A percentile compares a stretch with the other conserved stretches of the same genome.
These are phyloP conservation scores for Heterotilapia buettikoferi DNA, from an alignment of 2,113 vertebrate species.

Conservation along the genomic window DNA sequence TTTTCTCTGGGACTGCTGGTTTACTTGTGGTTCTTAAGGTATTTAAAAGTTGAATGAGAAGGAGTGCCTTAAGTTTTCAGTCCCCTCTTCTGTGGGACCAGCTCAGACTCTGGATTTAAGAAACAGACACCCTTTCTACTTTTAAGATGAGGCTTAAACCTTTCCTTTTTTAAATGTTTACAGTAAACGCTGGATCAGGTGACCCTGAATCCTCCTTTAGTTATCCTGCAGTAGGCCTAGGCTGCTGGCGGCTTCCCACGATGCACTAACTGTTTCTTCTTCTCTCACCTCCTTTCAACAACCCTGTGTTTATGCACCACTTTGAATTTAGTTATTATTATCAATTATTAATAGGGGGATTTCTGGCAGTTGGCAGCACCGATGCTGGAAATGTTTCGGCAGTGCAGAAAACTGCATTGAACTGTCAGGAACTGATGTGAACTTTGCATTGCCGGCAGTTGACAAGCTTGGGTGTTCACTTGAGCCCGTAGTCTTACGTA, in stretches of 20 bases:
- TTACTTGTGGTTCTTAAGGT: not conserved
- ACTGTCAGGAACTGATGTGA: not conserved
- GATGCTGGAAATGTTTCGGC: not conserved
- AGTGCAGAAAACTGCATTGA: not conserved
- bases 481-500: not conserved
- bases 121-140: not conserved
- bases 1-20: not conserved
- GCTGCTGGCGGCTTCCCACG: not conserved
- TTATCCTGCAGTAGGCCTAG: not conserved
- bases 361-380: not conserved
- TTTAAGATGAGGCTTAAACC: not conserved
- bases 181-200: not conserved
- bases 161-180: not conserved
- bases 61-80: fast-evolving
- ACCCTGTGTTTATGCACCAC: not conserved
- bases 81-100: not conserved
- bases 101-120: not conserved
- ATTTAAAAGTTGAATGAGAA: not conserved
- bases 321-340: not conserved
- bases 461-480: not conserved
- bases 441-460: not conserved
- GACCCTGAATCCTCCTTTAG: not conserved
- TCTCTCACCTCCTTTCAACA: not conserved
- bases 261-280: not conserved
- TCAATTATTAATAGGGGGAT: not conserved